Conservation (phyloP, 2,797 vertebrate genomes). For the Calcarius lapponicus region DNA sequence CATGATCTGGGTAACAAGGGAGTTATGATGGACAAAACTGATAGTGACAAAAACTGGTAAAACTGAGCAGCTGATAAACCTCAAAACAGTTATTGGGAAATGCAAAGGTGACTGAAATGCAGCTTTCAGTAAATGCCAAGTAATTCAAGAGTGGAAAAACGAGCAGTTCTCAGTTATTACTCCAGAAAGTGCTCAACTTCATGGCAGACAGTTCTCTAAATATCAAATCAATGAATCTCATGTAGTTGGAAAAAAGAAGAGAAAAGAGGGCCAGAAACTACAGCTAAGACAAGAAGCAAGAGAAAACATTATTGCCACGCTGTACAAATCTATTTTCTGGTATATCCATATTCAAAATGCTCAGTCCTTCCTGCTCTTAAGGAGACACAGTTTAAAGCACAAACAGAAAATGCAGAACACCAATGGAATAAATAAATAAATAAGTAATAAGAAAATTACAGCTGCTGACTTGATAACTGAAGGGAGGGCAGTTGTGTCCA, state of each 20-base stretch:
- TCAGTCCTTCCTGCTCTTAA: not conserved
- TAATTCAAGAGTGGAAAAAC: not conserved
- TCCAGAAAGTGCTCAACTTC: not conserved
- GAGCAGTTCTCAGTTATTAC: not conserved
- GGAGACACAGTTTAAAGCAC: not conserved
- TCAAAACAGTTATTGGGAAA: not conserved
- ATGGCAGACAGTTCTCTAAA: not conserved
- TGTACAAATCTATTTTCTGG: not conserved
- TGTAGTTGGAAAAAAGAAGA: not conserved
- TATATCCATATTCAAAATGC: not conserved
- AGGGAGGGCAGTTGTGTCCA: conserved; percentile 88
- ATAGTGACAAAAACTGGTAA: not conserved
- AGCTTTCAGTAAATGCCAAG: not conserved
- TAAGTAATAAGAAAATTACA: not conserved
- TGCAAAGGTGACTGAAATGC: not conserved
- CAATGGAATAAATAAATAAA: not conserved
- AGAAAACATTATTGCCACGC: not conserved
- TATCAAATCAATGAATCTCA: not conserved
- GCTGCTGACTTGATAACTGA: conserved; percentile 89
- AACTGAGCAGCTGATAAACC: not conserved
- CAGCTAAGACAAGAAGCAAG: not conserved
- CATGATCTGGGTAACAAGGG: not conserved
- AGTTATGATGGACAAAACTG: not conserved
- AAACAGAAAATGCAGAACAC: not conserved
- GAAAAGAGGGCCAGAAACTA: not conserved